Evolutionary conservation across 2,888 invertebrate genomes (phyloP).

Genomic region (Coremacera marginata): DNA sequence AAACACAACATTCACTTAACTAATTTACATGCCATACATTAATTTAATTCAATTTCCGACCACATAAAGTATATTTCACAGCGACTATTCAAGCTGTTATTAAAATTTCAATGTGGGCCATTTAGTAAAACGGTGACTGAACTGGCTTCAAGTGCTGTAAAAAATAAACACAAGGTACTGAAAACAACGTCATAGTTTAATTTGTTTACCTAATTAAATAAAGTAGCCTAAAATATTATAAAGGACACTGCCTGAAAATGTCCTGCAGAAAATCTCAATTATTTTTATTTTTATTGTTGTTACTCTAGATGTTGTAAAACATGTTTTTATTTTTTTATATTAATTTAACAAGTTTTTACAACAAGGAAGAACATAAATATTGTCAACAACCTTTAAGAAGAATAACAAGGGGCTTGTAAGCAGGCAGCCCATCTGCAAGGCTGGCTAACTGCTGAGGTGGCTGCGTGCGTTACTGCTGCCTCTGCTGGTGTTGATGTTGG

Average conservation of each 20-base stretch:
- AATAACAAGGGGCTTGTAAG: background rate
- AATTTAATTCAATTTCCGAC: background rate
- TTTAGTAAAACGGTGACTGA: background rate
- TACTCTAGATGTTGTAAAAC: background rate
- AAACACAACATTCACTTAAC: background rate
- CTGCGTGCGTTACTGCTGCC: background rate
- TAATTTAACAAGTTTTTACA: background rate
- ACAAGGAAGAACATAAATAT: constrained; percentile 14
- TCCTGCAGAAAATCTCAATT: background rate
- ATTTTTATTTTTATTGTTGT: background rate
- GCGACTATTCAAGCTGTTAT: background rate
- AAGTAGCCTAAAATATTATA: background rate
- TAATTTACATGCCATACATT: constrained; percentile 12
- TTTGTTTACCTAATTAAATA: constrained; percentile 12
- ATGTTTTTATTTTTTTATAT: too few species aligned
- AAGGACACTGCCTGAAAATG: background rate
- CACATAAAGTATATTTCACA: background rate
- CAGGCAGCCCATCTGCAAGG: too few species aligned
- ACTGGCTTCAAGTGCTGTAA: background rate
- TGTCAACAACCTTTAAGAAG: background rate
- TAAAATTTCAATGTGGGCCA: background rate
- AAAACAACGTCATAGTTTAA: background rate
- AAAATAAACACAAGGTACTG: background rate
- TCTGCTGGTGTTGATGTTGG: background rate
- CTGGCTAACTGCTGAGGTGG: background rate